phyloP scores from a whole-genome alignment of 2,113 vertebrate species.

The Saguinus midas region DNA sequence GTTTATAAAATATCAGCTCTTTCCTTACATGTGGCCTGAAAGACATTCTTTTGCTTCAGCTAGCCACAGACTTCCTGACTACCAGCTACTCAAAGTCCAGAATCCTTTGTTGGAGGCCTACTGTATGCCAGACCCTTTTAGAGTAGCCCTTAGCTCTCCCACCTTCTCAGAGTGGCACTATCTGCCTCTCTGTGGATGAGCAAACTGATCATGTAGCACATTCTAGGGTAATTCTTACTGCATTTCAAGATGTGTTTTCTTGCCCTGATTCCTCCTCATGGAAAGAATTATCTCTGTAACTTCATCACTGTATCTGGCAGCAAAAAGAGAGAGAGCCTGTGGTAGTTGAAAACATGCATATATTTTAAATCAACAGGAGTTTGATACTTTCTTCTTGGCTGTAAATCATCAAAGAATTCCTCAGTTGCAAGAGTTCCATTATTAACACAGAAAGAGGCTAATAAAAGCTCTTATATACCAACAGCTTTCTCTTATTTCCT shows the following conservation, averaged over 20 bases:
- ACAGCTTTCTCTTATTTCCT: neutral
- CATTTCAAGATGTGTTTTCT: neutral
- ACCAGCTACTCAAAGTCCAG: neutral
- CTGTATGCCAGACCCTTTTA: neutral
- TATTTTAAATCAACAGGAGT: conserved; percentile 46
- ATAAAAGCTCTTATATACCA: neutral
- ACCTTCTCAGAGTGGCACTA: neutral
- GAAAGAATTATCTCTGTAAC: conserved; percentile 63
- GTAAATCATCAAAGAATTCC: conserved; percentile 55
- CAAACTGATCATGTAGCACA: neutral
- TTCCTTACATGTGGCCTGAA: neutral
- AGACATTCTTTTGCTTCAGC: neutral
- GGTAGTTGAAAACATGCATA: conserved; percentile 55
- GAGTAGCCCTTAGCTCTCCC: neutral
- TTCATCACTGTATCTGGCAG: conserved; percentile 57
- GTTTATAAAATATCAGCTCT: neutral
- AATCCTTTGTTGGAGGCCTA: neutral
- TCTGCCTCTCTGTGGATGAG: neutral
- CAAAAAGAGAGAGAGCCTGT: neutral
- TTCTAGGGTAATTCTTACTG: neutral
- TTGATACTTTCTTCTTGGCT: conserved; percentile 45
- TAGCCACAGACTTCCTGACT: neutral
- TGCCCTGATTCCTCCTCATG: conserved; percentile 34
- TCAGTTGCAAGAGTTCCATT: conserved; percentile 33
- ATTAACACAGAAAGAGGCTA: conserved; percentile 40